Conservation (phyloP, 2,797 vertebrate species). For the Capromys pilorides region DNA sequence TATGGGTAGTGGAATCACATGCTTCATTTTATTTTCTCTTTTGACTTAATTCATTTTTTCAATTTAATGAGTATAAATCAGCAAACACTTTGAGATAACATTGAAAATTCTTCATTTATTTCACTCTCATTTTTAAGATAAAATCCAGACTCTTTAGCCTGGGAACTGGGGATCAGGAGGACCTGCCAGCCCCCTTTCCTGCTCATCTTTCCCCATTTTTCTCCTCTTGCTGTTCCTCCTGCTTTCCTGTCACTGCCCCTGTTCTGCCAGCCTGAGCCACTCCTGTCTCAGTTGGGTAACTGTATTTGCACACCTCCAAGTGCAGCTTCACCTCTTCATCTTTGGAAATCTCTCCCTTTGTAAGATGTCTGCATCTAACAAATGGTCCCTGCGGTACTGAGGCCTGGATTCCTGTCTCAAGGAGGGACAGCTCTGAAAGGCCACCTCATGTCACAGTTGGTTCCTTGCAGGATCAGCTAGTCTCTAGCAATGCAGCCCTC, state of each 20-base stretch:
- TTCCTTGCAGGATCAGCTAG: neutral
- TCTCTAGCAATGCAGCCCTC: neutral
- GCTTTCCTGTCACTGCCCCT: neutral
- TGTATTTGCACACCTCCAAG: neutral
- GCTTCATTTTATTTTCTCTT: constrained; percentile 53
- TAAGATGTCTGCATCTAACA: neutral
- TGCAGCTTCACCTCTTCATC: neutral
- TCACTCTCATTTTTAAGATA: neutral
- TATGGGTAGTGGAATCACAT: neutral
- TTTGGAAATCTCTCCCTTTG: neutral
- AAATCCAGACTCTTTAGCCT: neutral
- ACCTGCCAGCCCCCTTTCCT: neutral
- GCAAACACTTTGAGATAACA: neutral
- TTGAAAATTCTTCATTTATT: neutral
- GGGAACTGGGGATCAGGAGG: neutral
- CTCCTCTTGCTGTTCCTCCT: neutral
- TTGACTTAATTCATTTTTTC: constrained; percentile 42
- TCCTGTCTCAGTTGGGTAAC: neutral
- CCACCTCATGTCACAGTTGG: neutral
- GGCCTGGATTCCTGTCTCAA: neutral
- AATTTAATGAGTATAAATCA: neutral
- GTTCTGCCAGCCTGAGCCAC: neutral
- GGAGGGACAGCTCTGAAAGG: neutral
- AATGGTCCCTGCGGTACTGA: neutral
- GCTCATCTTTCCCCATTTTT: neutral